Base-by-base conservation (phyloP, 2,888 invertebrate species). In the Lysandra bellargus region DNA sequence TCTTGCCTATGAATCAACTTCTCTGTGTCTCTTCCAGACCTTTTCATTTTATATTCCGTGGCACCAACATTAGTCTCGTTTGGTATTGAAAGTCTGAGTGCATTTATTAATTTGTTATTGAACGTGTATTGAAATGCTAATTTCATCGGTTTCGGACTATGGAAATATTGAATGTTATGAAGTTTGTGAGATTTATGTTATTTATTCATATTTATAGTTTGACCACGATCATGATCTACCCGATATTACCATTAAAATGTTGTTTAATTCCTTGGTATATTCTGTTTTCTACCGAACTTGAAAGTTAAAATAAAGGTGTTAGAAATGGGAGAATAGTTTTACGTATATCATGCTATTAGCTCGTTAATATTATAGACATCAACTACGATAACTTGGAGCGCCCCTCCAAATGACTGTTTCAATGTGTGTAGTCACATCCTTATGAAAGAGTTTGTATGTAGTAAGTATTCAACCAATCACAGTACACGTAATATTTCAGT, bases 61-160 rank as follows among this genome's bases (percentile, higher is more conserved):
- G 14, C 17, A 17, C 57, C 90, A 89, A 88, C 85, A 79, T 69
- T 69, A 69, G 69, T 69, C 33, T 33, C 69, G 44, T 30, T 74
- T n/a, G 49, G 75, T 23, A 49, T 75, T 75, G 44, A 23, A 23
- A 30, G 75, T 75, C 75, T 75, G 75, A 75, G 75, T 79, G 78
- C 79, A 78, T 80, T 81, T 80, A 79, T 81, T 81, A 57, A 80
- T 81, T 69, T 77, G 79, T 40, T 69, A 78, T 74, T 80, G 80
- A 75, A 78, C 78, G 80, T 69, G 44, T 23, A 75, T 75, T 75
- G 49, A 75, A 75, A 75, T 75, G 75, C 75, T 75, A 75, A 75
- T 75, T 73, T 75, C 33, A 72, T 53, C 73, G 72, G 73, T 78
- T 60, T 44, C 33, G 30, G 49, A 75, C 23, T 75, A 49, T 74